phyloP scores from a whole-genome alignment of 2,888 invertebrate species.

The Aquatica leii region DNA sequence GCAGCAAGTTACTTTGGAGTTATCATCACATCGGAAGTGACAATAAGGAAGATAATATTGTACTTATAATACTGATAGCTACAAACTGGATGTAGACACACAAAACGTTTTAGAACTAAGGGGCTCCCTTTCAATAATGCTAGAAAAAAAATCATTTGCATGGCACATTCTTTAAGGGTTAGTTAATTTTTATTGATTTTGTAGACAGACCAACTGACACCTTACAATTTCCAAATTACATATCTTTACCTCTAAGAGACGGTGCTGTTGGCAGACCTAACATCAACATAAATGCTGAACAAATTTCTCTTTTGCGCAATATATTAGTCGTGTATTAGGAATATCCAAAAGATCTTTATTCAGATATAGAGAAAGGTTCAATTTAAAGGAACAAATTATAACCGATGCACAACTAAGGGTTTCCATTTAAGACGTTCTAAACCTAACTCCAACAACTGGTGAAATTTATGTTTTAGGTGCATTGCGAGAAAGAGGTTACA shows the following conservation, averaged over 20 bases:
- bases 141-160: no score
- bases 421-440: background rate
- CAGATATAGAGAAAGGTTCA: conserved; percentile 5
- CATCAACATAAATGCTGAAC: background rate
- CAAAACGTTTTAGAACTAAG: no score
- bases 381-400: background rate
- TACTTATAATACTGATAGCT: no score
- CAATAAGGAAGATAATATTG: no score
- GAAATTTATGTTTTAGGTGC: conserved; percentile 2
- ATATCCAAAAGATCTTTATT: background rate
- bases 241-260: background rate
- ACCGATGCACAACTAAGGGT: background rate
- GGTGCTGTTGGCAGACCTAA: conserved; percentile 1
- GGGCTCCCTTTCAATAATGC: no score
- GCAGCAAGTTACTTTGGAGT: no score
- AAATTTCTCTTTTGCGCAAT: no score
- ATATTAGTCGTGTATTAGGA: conserved; percentile 1
- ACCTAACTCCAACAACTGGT: background rate
- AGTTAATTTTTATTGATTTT: no score
- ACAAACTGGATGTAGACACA: no score
- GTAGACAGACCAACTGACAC: background rate
- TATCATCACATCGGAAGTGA: no score
- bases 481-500: background rate
- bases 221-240: background rate
- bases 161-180: no score